Base-by-base conservation (phyloP, 2,113 vertebrate species). In the Notarius lentiginosus region DNA sequence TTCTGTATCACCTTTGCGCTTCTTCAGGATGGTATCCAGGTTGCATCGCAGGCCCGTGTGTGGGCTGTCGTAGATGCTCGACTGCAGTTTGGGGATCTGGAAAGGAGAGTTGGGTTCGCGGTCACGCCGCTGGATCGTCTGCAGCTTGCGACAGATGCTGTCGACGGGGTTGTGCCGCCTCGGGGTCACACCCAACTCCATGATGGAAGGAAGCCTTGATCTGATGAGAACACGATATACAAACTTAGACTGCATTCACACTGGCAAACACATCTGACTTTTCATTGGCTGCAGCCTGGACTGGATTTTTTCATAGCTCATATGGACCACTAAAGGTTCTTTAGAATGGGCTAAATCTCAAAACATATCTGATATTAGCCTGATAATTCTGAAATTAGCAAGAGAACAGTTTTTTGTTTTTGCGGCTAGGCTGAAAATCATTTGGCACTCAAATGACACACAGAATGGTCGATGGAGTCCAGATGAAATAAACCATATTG, bases 121-220 rank as follows among this genome's bases (percentile, higher is more conserved):
- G 66, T 97, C 96, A 66, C 95, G 94, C 93, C 95, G 96, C 86
- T 94, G 95, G 61, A 98, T 97, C 56, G 96, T 96, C 92, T 94
- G 96, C 77, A 99, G 94, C 89, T 98, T 99, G 84, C 96, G 95
- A 90, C 97, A 96, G 86, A 98, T 97, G 91, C 97, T 99, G 91
- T 97, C 96, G 88, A 97, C 96, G 0, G 97, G 97, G 88, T 98
- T 97, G 91, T 97, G 96, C 3, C 93, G 93, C 14, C 94, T 95
- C 12, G 92, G 93, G 2, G 92, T 91, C 6, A 92, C 88, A 84
- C 85, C 92, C 18, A 81, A 89, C 76, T 94, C 94, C 95, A 96
- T 95, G 88, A 53, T 89, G 90, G 83, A 87, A 86, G 89, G 85
- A 91, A 87, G 88, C 82, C 91, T 86, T 89, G 88, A 88, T 92